These are phyloP conservation scores for Pyrochroa serraticornis DNA, from an alignment of 2,888 invertebrate genomes.

Conservation along the genomic window DNA sequence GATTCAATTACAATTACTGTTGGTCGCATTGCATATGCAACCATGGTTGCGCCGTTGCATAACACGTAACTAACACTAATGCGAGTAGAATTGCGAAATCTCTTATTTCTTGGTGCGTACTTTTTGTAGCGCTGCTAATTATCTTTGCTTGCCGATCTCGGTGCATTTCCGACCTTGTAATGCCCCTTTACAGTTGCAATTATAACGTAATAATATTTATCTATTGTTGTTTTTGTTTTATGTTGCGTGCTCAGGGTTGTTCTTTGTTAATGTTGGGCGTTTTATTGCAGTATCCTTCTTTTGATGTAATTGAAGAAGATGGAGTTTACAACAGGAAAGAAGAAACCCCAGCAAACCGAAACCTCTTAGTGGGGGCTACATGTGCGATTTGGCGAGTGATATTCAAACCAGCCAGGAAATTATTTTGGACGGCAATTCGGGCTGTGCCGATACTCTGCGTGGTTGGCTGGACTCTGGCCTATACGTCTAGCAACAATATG, in stretches of 20 bases:
- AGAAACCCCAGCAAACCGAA: conserved; percentile 2
- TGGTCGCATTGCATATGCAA: conserved; percentile 18
- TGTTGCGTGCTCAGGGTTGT: conserved; percentile 36
- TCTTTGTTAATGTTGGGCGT: conserved; percentile 43
- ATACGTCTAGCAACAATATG: conserved; percentile 57
- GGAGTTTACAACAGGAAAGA: conserved; percentile 11
- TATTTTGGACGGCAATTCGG: too few relatives aligned
- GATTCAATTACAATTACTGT: not conserved
- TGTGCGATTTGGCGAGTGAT: not conserved
- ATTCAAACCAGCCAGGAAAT: conserved; percentile 1
- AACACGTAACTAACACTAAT: conserved; percentile 3
- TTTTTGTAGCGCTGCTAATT: conserved; percentile 23
- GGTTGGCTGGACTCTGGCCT: conserved; percentile 68
- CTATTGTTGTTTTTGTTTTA: conserved; percentile 23
- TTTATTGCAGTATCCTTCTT: not conserved
- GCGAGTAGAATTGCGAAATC: conserved; percentile 4
- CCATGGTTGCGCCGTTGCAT: conserved; percentile 23
- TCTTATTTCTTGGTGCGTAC: not conserved
- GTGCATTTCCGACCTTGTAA: conserved; percentile 52
- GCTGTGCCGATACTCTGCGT: conserved; percentile 59
- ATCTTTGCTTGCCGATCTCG: conserved; percentile 37
- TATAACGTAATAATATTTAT: conserved; percentile 54
- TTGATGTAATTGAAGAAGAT: conserved; percentile 31
- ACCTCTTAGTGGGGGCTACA: not conserved
- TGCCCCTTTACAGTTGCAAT: conserved; percentile 53